Conservation (phyloP, 2,797 vertebrate species). For the Pitangus sulphuratus region DNA sequence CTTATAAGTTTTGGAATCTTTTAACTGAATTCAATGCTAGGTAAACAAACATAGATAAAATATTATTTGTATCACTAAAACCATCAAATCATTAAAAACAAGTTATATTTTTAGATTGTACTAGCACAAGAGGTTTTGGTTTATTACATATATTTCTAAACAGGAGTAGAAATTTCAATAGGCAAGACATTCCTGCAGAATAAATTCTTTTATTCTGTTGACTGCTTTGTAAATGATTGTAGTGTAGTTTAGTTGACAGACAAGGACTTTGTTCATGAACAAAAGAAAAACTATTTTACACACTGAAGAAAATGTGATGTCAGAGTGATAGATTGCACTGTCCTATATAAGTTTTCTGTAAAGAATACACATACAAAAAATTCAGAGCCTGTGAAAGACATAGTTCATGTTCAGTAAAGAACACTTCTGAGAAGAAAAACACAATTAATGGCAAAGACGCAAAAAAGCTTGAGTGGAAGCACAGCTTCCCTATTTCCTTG, state of each 20-base stretch:
- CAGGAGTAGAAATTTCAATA: background rate
- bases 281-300: background rate
- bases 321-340: background rate
- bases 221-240: background rate
- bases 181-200: background rate
- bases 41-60: background rate
- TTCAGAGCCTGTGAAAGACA: background rate
- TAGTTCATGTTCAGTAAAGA: background rate
- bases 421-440: background rate
- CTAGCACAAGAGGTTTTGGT: background rate
- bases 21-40: background rate
- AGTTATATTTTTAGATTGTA: background rate
- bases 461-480: background rate
- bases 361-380: background rate
- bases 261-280: background rate
- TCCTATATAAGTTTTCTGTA: background rate
- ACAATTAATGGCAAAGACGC: background rate
- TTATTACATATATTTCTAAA: background rate
- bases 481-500: background rate
- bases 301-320: background rate
- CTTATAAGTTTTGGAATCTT: background rate
- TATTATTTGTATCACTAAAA: background rate
- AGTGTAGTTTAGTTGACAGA: background rate
- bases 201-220: background rate
- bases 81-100: background rate